Base-by-base conservation (phyloP, 1,140 invertebrate genomes). In the Stenopsyche tienmushanensis region DNA sequence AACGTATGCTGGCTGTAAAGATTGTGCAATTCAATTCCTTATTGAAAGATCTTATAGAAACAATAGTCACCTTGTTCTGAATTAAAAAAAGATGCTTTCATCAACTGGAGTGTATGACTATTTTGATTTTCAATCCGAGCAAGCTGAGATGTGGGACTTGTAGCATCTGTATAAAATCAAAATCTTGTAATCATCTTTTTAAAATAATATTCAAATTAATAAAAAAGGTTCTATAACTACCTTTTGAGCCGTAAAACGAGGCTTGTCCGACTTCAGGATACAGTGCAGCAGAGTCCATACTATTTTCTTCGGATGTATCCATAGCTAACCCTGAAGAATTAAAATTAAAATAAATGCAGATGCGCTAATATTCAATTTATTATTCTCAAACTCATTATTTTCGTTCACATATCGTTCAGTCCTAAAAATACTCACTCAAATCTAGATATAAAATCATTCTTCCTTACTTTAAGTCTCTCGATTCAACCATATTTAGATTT, bases 31-130 rank as follows among this genome's bases (percentile, higher is more conserved):
- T n/a, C n/a, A n/a, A n/a, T n/a, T n/a, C n/a, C n/a, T n/a, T n/a
- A n/a, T n/a, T n/a, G n/a, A n/a, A n/a, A n/a, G n/a, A n/a, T n/a
- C n/a, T n/a, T n/a, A n/a, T n/a, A n/a, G 29, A 20, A 26, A 63
- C 20, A 64, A 57, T n/a, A 57, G 15, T 7, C 24, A 58, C 47
- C 52, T 50, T 65, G 26, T 17, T 66, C 52, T 7, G 47, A 53
- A n/a, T 77, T 74, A 57, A 80, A 81, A 71, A 94, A 86, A 1
- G 90, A 92, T 0, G 90, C 90, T 75, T 94, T 94, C 91, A 94
- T 93, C 3, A 92, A 78, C 72, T 94, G 92, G 21, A 94, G 81
- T 45, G 71, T 75, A 42, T 79, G 78, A 25, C 74, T 77, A 21
- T 73, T 74, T 0, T 76, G 64, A 20, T 75, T 64, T 44, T 81